Evolutionary conservation across 1,140 invertebrate species (phyloP).

Genomic region (Zaprionus africanus): DNA sequence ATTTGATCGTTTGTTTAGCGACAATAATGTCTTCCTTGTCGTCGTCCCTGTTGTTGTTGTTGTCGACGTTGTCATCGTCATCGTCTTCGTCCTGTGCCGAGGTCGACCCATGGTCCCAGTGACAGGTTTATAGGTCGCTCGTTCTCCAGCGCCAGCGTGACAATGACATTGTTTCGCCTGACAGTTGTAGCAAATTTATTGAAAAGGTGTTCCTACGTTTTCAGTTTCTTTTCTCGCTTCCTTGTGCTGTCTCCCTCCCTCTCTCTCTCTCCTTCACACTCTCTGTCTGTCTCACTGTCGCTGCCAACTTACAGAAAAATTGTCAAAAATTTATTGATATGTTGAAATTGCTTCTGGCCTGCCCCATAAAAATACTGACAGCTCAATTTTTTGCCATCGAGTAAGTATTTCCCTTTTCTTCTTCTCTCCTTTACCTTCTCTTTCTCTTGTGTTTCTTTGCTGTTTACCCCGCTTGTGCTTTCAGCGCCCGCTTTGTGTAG

Average conservation of each 20-base stretch:
- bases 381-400: conserved; percentile 64
- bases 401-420: conserved; percentile 4
- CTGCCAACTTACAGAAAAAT: conserved; percentile 49
- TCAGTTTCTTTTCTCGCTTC: conserved; percentile 27
- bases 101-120: conserved; percentile 46
- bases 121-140: conserved; percentile 80
- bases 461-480: conserved; percentile 22
- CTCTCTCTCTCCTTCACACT: neutral
- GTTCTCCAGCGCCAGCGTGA: conserved; percentile 63
- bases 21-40: conserved; percentile 79
- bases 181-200: conserved; percentile 84
- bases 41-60: conserved; percentile 39
- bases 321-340: conserved; percentile 83
- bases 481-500: conserved; percentile 61
- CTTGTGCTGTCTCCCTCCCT: neutral
- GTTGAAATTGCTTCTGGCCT: conserved; percentile 72
- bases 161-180: conserved; percentile 83
- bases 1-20: conserved; percentile 84
- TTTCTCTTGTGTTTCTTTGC: conserved; percentile 2
- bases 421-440: neutral
- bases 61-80: conserved; percentile 39
- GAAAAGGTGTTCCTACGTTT: conserved; percentile 75
- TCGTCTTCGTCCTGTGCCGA: neutral
- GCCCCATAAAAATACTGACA: conserved; percentile 72
- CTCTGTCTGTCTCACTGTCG: too few relatives aligned